These are phyloP conservation scores for Danio aesculapii DNA, from an alignment of 2,797 vertebrate genomes.

Conservation along the genomic window DNA sequence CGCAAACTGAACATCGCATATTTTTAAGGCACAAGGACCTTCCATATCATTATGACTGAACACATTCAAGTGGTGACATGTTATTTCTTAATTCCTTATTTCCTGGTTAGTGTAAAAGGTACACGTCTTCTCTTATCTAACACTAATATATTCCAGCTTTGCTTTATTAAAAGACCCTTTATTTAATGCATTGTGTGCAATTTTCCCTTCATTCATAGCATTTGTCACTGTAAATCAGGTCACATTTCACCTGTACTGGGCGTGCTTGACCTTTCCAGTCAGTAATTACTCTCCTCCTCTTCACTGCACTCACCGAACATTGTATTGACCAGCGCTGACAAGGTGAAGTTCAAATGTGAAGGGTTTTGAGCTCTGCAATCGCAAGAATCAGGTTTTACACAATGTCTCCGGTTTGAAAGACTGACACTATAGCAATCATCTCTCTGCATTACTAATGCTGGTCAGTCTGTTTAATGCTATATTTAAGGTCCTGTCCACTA, in stretches of 20 bases:
- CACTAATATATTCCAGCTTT: background rate
- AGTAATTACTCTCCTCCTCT: conserved; percentile 36
- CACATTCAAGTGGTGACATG: background rate
- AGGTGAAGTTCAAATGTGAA: conserved; percentile 30
- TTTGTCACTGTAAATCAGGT: conserved; percentile 41
- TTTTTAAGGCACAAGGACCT: background rate
- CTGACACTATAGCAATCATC: conserved; percentile 2
- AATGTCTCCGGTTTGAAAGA: background rate
- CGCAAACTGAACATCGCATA: background rate
- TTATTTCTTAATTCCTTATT: background rate
- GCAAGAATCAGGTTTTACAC: conserved; percentile 21
- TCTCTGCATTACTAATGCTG: conserved; percentile 4
- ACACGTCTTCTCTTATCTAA: background rate
- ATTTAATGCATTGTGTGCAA: background rate
- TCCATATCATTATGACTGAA: background rate
- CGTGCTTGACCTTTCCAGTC: conserved; percentile 47
- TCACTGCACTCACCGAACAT: conserved; percentile 14
- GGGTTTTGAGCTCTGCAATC: conserved; percentile 8
- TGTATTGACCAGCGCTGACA: conserved; percentile 33
- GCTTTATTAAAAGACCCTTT: conserved; percentile 8
- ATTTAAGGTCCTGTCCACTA: too few relatives aligned
- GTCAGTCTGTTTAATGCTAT: background rate
- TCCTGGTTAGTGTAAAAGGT: background rate
- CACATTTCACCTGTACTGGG: conserved; percentile 6
- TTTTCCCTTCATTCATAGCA: conserved; percentile 8